phyloP scores from a whole-genome alignment of 2,113 vertebrate genomes.

The Raja brachyura region DNA sequence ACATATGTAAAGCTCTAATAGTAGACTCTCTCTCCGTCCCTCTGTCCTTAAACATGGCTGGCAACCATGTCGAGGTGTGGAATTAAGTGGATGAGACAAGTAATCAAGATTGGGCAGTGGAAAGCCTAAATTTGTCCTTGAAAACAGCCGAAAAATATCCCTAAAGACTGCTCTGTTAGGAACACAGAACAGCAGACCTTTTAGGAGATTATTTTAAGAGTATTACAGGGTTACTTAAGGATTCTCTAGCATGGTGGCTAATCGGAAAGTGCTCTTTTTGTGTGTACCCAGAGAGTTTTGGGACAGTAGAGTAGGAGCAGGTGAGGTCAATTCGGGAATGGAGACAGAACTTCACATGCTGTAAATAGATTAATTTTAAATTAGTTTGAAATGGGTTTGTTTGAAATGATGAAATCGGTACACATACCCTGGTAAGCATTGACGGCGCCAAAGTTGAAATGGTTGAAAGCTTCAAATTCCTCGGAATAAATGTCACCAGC shows the following conservation, averaged over 20 bases:
- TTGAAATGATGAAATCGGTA: too few species aligned
- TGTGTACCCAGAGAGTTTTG: background rate
- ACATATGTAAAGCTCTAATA: background rate
- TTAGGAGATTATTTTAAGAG: background rate
- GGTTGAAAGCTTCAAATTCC: too few species aligned
- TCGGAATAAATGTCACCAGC: too few species aligned
- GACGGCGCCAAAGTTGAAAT: too few species aligned
- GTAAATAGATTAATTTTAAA: background rate
- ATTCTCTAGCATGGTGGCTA: background rate
- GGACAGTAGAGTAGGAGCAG: background rate
- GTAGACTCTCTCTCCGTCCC: background rate
- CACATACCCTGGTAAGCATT: too few species aligned
- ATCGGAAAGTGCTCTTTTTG: background rate
- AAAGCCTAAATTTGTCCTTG: background rate
- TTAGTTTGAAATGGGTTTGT: background rate
- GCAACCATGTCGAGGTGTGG: background rate
- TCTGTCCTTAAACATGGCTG: background rate
- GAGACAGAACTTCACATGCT: background rate
- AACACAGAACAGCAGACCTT: background rate
- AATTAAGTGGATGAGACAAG: background rate
- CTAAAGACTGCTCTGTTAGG: background rate
- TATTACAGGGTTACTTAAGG: background rate
- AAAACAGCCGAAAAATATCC: background rate
- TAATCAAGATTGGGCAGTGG: background rate
- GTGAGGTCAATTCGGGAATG: background rate